Evolutionary conservation across 2,113 vertebrate species (phyloP), one percentile per base, ranked within the genome.

Genomic region (Solenodon paradoxus): DNA sequence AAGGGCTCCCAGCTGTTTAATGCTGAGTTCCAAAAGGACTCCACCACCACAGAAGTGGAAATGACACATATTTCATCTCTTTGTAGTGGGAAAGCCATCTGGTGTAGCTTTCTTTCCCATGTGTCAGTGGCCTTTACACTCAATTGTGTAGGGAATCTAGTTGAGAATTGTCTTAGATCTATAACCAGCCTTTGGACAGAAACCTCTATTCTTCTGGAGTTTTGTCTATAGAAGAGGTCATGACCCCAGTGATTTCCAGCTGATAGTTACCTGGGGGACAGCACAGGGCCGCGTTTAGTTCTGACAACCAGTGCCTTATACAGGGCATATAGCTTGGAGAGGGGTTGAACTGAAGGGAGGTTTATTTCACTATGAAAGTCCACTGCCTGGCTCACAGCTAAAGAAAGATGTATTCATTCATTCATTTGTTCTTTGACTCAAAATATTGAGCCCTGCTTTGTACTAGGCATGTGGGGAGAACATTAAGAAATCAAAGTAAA

Each of bases 81-180:
- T 64, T 90, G 94, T 90, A 84, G 90, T 92, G 75, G 92, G 42
- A 89, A 95, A 93, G 51, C 84, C 92, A 95, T 95, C 96, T 96
- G 96, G 90, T 85, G 15, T 12, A 55, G 75, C 66, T 95, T 57
- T 94, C 80, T 77, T 89, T n/a, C 38, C 53, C 66, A 64, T 26
- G 55, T 64, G 92, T 61, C 40, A 40, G 64, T 90, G 55, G 77
- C 66, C 80, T 96, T 95, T 82, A 40, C 63, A 63, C 55, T 81
- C 77, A 80, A 38, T 68, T 63, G 80, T 47, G 22, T 45, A 90
- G 79, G 71, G 80, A 96, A 83, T 42, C 32, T 55, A 57, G 84
- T 68, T 79, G 79, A 96, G 72, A 78, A 71, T 92, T 80, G 92
- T 89, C 94, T 93, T 78, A 92, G 74, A 63, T 92, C 38, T 82